Conservation (phyloP, 2,888 invertebrate genomes). For the Magallana nippona region DNA sequence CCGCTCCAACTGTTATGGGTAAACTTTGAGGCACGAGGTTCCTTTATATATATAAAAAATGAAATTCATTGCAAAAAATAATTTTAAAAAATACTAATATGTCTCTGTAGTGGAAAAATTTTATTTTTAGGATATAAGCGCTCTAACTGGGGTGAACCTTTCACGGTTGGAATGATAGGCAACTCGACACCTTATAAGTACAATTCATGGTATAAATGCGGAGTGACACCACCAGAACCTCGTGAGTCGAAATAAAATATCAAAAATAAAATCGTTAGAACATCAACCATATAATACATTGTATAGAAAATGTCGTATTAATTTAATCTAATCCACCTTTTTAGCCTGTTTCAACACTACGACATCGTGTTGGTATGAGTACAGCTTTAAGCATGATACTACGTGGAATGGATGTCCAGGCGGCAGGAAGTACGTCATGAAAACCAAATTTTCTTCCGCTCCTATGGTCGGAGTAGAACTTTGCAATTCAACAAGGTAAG, state of each 20-base stretch:
- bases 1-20: neutral
- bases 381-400: neutral
- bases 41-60: neutral
- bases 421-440: neutral
- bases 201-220: constrained; percentile 8
- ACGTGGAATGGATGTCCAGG: neutral
- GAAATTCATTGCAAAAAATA: neutral
- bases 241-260: neutral
- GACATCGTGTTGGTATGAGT: neutral
- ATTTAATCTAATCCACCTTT: neutral
- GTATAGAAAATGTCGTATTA: neutral
- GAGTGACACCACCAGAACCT: neutral
- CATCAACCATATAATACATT: neutral
- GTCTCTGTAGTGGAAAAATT: neutral
- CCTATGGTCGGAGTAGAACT: too few species aligned
- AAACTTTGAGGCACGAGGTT: neutral
- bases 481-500: too few species aligned
- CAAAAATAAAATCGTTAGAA: too few species aligned
- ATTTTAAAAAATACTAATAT: too few species aligned
- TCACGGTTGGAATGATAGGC: neutral
- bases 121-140: constrained; percentile 6
- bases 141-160: neutral
- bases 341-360: constrained; percentile 1
- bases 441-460: neutral
- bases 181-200: neutral